These are phyloP conservation scores for Apogon hyalosoma DNA, from an alignment of 2,797 vertebrate genomes.

Conservation along the genomic window DNA sequence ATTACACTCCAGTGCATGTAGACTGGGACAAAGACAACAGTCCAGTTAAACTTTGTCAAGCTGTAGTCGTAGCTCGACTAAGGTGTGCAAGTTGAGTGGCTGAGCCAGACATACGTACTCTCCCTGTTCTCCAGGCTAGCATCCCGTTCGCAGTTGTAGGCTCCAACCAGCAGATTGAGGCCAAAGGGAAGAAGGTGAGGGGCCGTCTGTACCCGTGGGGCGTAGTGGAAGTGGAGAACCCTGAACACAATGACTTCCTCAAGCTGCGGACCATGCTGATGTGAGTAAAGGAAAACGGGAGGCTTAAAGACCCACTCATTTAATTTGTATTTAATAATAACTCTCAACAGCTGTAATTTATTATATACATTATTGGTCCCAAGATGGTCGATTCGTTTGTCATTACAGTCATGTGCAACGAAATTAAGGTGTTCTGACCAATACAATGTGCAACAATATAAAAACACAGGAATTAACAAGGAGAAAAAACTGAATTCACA, in stretches of 20 bases:
- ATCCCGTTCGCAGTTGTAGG: constrained; percentile 97
- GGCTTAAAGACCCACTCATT: neutral
- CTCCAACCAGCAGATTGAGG: constrained; percentile 98
- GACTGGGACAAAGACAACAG: too few relatives aligned
- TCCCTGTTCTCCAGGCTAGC: constrained; percentile 85
- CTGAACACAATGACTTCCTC: constrained; percentile 97
- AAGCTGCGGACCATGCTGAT: constrained; percentile 98
- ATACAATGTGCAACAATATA: too few relatives aligned
- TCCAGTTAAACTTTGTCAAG: too few relatives aligned
- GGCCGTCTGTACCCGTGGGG: constrained; percentile 98
- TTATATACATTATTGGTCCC: too few relatives aligned
- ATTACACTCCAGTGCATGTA: too few relatives aligned
- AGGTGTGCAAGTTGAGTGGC: neutral
- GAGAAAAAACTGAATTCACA: too few relatives aligned
- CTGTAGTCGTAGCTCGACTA: too few relatives aligned
- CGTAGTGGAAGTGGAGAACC: constrained; percentile 98
- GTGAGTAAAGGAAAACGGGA: constrained; percentile 78
- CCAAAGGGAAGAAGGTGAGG: constrained; percentile 97
- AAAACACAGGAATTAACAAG: too few relatives aligned
- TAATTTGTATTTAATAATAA: neutral
- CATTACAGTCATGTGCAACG: too few relatives aligned
- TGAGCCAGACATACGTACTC: neutral
- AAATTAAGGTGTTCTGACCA: too few relatives aligned
- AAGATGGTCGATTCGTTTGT: too few relatives aligned
- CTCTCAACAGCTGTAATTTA: too few relatives aligned